A percentile compares a stretch with the other conserved stretches of the same genome.
These are phyloP conservation scores for Abramis brama DNA, from an alignment of 2,113 vertebrate species.

Conservation along the genomic window DNA sequence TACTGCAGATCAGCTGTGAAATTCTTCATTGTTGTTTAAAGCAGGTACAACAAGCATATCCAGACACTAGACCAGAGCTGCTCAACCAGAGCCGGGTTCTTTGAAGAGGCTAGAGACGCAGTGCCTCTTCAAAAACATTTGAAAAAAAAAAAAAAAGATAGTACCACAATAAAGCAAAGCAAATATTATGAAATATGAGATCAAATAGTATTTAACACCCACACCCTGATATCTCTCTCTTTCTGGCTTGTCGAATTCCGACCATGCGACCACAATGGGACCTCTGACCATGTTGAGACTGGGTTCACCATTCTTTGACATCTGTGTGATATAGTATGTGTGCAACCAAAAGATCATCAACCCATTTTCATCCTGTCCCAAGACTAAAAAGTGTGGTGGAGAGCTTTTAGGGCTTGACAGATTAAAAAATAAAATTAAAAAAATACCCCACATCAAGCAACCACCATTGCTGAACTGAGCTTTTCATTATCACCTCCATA, in stretches of 20 bases:
- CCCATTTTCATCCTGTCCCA: background rate
- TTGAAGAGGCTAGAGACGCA: background rate
- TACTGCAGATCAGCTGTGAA: constrained; percentile 29
- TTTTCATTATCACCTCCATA: constrained; percentile 1
- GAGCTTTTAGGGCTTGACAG: background rate
- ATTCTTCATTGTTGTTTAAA: background rate
- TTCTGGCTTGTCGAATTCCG: background rate
- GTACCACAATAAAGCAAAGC: background rate
- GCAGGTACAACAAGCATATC: constrained; percentile 11
- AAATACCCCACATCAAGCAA: background rate
- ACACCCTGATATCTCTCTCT: background rate
- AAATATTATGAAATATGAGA: background rate
- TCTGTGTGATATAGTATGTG: background rate
- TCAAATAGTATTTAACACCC: background rate
- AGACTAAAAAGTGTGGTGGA: background rate
- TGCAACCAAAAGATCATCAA: background rate
- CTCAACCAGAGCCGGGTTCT: background rate
- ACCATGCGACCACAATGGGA: background rate
- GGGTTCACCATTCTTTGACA: constrained; percentile 1
- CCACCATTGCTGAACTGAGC: background rate
- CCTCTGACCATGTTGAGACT: background rate
- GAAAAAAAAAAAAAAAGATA: background rate
- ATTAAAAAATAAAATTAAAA: background rate
- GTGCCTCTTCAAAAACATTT: background rate
- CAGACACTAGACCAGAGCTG: background rate